phyloP scores from a whole-genome alignment of 2,888 invertebrate genomes.

The Dryococelus australis region DNA sequence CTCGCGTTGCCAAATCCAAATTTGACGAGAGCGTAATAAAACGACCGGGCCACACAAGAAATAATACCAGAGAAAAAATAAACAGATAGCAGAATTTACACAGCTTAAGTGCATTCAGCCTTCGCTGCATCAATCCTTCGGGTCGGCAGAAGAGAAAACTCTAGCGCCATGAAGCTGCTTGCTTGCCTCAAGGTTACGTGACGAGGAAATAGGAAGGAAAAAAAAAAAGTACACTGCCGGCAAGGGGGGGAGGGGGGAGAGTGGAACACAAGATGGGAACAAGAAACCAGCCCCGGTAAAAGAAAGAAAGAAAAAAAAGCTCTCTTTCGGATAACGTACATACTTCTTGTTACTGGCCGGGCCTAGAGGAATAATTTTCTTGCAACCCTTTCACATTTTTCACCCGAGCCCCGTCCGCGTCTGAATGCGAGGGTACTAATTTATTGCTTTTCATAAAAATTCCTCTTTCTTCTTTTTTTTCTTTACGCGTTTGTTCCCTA shows the following conservation, averaged over 20 bases:
- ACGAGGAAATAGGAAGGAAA: neutral
- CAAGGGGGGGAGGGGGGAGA: no score
- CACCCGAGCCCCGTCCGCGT: neutral
- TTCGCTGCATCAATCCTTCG: no score
- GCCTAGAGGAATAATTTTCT: neutral
- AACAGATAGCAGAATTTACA: no score
- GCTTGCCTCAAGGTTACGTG: neutral
- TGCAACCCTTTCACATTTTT: neutral
- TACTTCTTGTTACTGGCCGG: neutral
- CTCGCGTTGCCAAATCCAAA: no score
- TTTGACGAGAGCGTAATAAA: no score
- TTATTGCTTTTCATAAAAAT: conserved; percentile 1
- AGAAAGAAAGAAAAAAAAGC: neutral
- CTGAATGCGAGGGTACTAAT: neutral
- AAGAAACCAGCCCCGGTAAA: neutral
- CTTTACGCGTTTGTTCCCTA: neutral
- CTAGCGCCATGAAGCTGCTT: neutral
- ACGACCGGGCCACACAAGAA: no score
- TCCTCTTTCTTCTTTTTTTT: neutral
- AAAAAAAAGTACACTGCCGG: neutral
- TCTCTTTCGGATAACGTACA: neutral
- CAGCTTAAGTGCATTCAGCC: no score
- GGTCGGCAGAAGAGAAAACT: neutral
- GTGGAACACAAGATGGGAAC: neutral
- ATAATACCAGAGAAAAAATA: no score